Percentiles rank a stretch among this genome's conserved stretches.
phyloP scores from a whole-genome alignment of 2,113 vertebrate species.

The Psilopogon haemacephalus region DNA sequence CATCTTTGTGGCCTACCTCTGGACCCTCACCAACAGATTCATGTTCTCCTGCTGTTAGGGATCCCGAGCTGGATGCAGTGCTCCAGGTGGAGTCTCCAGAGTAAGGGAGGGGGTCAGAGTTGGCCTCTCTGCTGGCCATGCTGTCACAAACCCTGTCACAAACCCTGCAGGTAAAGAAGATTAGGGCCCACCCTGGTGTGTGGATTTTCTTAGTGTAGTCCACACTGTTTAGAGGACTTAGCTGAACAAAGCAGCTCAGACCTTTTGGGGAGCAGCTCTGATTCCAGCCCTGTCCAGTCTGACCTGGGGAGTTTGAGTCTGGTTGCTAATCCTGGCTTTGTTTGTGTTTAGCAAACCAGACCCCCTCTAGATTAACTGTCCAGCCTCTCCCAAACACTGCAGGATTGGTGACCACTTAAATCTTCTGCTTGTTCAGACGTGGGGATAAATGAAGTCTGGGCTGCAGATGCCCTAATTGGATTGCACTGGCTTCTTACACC shows the following conservation, averaged over 20 bases:
- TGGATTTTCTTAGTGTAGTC: neutral
- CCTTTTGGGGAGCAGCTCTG: neutral
- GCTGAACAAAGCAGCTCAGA: neutral
- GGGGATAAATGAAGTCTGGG: slow-evolving; percentile 55
- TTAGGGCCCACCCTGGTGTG: neutral
- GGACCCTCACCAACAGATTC: no score
- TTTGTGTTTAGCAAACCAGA: slow-evolving; percentile 45
- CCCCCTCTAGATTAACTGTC: neutral
- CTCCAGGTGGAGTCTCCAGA: no score
- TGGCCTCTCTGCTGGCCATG: no score
- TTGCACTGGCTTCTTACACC: slow-evolving; percentile 29
- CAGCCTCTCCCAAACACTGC: neutral
- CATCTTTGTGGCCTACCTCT: no score
- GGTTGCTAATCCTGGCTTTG: slow-evolving; percentile 56
- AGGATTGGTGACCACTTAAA: slow-evolving; percentile 45
- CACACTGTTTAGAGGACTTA: neutral
- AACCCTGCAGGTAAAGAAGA: neutral
- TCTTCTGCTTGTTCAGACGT: slow-evolving; percentile 45
- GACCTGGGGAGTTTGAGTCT: slow-evolving; percentile 11
- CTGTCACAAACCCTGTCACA: no score
- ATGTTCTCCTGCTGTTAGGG: no score
- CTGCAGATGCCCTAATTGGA: slow-evolving; percentile 62
- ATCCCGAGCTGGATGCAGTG: no score
- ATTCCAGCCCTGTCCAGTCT: slow-evolving; percentile 14
- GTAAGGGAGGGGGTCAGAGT: no score